Conservation (phyloP, 2,113 vertebrate genomes). For the Bujurquina vittata region DNA sequence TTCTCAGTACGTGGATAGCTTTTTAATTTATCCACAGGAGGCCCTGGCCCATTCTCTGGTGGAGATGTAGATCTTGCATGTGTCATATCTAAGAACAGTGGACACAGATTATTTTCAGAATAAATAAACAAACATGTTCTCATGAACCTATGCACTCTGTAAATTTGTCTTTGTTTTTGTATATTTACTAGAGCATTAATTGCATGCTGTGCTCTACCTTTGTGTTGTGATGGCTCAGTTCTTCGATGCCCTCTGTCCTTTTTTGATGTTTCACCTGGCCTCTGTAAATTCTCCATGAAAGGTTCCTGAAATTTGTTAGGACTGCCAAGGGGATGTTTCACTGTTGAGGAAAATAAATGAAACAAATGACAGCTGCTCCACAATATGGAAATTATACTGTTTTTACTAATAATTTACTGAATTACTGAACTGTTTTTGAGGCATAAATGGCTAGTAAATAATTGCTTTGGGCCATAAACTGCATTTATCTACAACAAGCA, state of each 20-base stretch:
- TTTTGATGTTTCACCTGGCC: slow-evolving; percentile 83
- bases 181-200: not conserved
- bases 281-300: slow-evolving; percentile 70
- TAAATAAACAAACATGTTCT: not conserved
- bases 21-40: slow-evolving; percentile 75
- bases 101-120: slow-evolving; percentile 18
- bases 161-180: not conserved
- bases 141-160: not conserved
- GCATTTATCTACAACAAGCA: too few species aligned
- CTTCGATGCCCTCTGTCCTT: slow-evolving; percentile 86
- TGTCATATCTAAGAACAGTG: slow-evolving; percentile 59
- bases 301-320: slow-evolving; percentile 71
- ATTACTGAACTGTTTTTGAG: not conserved
- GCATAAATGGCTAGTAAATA: not conserved
- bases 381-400: not conserved
- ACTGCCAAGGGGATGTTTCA: slow-evolving; percentile 73
- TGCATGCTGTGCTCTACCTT: slow-evolving; percentile 79
- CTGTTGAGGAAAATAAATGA: slow-evolving; percentile 48
- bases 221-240: slow-evolving; percentile 80
- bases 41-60: slow-evolving; percentile 77
- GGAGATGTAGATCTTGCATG: slow-evolving; percentile 81
- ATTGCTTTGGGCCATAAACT: not conserved
- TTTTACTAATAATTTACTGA: not conserved
- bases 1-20: slow-evolving; percentile 76
- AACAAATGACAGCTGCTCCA: slow-evolving; percentile 13